Evolutionary conservation across 2,113 vertebrate genomes (phyloP).

Genomic region (Aptenodytes patagonicus): DNA sequence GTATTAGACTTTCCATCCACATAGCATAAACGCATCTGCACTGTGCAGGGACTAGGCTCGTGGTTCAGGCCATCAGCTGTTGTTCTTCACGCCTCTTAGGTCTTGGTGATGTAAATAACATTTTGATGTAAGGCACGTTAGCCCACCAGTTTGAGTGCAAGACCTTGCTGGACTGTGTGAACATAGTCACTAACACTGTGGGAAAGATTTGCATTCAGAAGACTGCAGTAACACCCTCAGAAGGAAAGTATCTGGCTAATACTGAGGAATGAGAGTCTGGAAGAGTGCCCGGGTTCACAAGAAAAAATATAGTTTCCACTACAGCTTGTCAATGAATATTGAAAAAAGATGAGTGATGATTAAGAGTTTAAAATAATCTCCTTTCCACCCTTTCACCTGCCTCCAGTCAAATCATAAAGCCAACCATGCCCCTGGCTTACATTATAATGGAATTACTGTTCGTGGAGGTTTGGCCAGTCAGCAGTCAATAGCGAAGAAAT

Average conservation of each 20-base stretch:
- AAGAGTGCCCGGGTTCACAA: neutral
- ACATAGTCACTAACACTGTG: neutral
- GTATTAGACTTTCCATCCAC: neutral
- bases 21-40: neutral
- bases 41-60: accelerated
- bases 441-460: slow-evolving; percentile 49
- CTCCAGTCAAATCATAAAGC: slow-evolving; percentile 44
- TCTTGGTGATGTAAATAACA: neutral
- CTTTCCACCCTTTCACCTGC: slow-evolving; percentile 65
- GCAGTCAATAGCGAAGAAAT: slow-evolving; percentile 18
- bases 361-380: slow-evolving; percentile 48
- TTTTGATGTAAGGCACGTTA: neutral
- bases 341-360: slow-evolving; percentile 51
- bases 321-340: slow-evolving; percentile 39
- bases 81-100: neutral
- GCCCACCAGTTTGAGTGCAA: neutral
- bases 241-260: neutral
- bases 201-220: neutral
- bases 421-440: slow-evolving; percentile 21
- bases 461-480: neutral
- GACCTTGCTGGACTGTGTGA: neutral
- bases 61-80: neutral
- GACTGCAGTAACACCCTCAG: neutral
- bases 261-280: neutral
- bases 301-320: neutral